phyloP scores from a whole-genome alignment of 2,797 vertebrate species.

The Poecilia velifera region DNA sequence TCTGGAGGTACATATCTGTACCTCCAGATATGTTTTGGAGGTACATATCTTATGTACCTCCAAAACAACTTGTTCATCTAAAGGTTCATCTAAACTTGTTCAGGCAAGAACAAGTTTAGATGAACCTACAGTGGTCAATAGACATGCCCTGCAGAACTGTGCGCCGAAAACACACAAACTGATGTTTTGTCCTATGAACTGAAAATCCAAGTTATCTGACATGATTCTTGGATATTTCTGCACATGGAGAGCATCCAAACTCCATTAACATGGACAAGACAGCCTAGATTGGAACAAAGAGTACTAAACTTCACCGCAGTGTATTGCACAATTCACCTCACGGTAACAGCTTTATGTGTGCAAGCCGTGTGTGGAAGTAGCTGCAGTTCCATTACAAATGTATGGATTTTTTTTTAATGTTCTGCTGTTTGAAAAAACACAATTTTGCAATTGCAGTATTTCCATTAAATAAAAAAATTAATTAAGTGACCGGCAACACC shows the following conservation, averaged over 20 bases:
- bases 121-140: constrained; percentile 42
- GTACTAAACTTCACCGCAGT: not conserved
- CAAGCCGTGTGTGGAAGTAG: not conserved
- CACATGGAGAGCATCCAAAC: not conserved
- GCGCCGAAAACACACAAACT: not conserved
- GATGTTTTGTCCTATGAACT: not conserved
- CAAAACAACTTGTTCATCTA: too few relatives aligned
- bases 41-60: too few relatives aligned
- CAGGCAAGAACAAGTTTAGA: constrained; percentile 37
- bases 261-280: not conserved
- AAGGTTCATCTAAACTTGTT: not conserved
- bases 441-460: too few relatives aligned
- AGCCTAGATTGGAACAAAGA: not conserved
- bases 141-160: not conserved
- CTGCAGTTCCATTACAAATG: too few relatives aligned
- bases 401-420: too few relatives aligned
- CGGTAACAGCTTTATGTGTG: not conserved
- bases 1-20: too few relatives aligned
- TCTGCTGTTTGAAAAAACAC: too few relatives aligned
- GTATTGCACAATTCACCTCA: not conserved
- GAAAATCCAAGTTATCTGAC: not conserved
- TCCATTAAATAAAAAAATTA: too few relatives aligned
- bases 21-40: too few relatives aligned
- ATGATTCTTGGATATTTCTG: not conserved
- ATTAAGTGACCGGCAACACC: too few relatives aligned